Evolutionary conservation across 1,140 invertebrate species (phyloP).

Genomic region (Lordiphosa clarofinis): DNA sequence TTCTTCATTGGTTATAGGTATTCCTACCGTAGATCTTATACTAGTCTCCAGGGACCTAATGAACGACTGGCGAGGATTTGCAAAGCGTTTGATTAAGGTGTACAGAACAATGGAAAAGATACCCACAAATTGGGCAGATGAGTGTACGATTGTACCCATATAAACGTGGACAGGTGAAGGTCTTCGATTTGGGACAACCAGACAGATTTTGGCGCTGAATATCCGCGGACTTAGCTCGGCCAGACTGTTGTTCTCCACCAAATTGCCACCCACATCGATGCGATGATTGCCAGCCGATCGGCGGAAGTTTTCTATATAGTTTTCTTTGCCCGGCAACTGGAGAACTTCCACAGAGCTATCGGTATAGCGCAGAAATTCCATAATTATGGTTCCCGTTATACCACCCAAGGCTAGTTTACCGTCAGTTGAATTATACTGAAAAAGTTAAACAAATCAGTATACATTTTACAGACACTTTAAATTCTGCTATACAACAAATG

Average conservation of each 20-base stretch:
- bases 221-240: background rate
- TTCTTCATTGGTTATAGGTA: constrained; percentile 1
- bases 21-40: background rate
- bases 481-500: no score
- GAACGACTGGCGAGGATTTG: background rate
- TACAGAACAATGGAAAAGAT: rapidly evolving
- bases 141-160: background rate
- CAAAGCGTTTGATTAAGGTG: constrained; percentile 10
- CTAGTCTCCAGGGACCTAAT: background rate
- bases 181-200: constrained; percentile 3
- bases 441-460: no score
- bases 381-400: constrained; percentile 2
- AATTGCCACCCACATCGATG: constrained; percentile 9
- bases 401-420: constrained; percentile 12
- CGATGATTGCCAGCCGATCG: background rate
- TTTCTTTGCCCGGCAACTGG: background rate
- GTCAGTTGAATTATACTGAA: constrained; percentile 19
- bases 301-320: background rate
- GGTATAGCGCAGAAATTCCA: constrained; percentile 9
- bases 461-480: no score
- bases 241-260: constrained; percentile 7
- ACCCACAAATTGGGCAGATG: no score
- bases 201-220: background rate
- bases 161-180: background rate
- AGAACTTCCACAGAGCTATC: constrained; percentile 19